Conservation (phyloP, 2,888 invertebrate species). For the Amphipyra berbera region DNA sequence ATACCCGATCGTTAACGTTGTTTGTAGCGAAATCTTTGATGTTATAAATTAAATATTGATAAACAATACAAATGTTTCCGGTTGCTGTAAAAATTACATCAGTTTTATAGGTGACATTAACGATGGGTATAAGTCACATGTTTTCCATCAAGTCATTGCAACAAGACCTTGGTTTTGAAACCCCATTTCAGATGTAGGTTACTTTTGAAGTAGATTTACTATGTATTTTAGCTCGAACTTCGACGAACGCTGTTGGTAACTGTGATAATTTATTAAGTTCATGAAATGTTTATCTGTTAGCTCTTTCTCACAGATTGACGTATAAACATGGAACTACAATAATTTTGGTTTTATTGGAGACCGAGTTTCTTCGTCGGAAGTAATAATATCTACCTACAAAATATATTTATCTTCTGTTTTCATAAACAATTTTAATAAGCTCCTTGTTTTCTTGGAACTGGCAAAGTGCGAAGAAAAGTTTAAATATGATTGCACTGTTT, state of each 20-base stretch:
- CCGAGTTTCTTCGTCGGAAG: conserved; percentile 21
- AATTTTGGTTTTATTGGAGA: conserved; percentile 39
- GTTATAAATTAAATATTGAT: conserved; percentile 52
- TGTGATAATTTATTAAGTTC: conserved; percentile 77
- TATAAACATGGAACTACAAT: conserved; percentile 56
- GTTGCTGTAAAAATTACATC: conserved; percentile 49
- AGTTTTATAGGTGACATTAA: conserved; percentile 70
- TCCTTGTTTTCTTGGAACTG: conserved; percentile 39
- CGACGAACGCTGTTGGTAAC: conserved; percentile 52
- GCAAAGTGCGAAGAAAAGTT: conserved; percentile 47
- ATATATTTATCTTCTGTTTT: conserved; percentile 35
- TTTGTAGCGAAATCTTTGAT: conserved; percentile 22
- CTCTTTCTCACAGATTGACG: conserved; percentile 64
- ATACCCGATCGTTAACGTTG: conserved; percentile 4
- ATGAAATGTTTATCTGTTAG: conserved; percentile 68
- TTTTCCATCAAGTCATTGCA: conserved; percentile 57
- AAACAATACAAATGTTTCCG: conserved; percentile 59
- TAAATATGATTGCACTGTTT: conserved; percentile 46
- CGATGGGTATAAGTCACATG: conserved; percentile 61
- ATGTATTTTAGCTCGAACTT: conserved; percentile 60
- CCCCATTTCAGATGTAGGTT: conserved; percentile 75
- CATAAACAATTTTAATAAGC: conserved; percentile 48
- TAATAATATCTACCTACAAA: conserved; percentile 16
- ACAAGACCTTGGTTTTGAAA: conserved; percentile 73
- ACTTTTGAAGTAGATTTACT: conserved; percentile 79